Base-by-base conservation (phyloP, 2,797 vertebrate genomes). In the Manis crassicaudata region DNA sequence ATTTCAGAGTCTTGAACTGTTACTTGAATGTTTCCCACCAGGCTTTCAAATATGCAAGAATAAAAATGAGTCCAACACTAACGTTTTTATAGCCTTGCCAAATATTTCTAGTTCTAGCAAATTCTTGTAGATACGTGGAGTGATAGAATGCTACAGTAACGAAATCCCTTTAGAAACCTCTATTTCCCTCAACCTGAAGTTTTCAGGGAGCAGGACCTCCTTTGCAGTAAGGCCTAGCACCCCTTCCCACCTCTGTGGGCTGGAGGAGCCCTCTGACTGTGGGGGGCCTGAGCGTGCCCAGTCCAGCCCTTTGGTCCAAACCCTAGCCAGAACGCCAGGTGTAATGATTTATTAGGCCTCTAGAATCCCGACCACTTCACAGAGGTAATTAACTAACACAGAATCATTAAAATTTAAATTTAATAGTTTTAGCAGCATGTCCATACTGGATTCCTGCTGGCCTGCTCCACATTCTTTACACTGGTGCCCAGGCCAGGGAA, bases 1-100 rank as follows among this genome's bases (percentile, higher is more conserved):
- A 94, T 88, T 96, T 94, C 73, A 92, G 5, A 89, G 52, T 79
- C 67, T 87, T 95, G 68, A 87, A 91, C 80, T 79, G 6, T 92
- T 56, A 82, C 20, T 85, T 80, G 54, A 86, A 67, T 87, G 77
- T 14, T 63, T 25, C 18, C 56, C 54, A 46, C 29, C 21, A 62
- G 32, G 58, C 46, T 80, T 94, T 95, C 92, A 96, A 94, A 82
- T 88, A 94, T 54, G 37, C 16, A 90, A 95, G 72, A 95, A 62
- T 85, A 90, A 94, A 97, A 93, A 92, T 63, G 54, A 95, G 62
- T 70, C 37, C 67, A 86, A 93, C 93, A 68, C 52, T 35, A 97
- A 92, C 6, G 6, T 18, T 29, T 84, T 94, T 85, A 88, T 88
- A 46, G 46, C 40, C 13, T 84, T 60, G 92, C 56, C 88, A 91